phyloP scores from a whole-genome alignment of 2,888 invertebrate species.

The Agrilus biguttatus region DNA sequence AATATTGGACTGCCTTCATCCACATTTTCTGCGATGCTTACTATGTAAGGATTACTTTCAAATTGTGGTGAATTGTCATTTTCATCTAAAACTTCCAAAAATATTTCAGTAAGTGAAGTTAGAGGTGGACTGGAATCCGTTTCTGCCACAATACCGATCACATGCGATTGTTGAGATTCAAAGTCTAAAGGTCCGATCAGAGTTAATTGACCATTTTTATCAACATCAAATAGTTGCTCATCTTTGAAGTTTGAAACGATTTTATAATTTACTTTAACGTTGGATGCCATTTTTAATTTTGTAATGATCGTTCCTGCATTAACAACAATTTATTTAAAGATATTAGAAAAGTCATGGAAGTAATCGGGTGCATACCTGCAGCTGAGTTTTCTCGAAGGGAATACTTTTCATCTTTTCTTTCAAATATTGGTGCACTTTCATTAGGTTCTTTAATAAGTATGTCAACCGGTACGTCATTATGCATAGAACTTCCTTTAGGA shows the following conservation, averaged over 20 bases:
- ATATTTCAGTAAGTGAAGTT: constrained; percentile 54
- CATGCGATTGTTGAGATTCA: constrained; percentile 52
- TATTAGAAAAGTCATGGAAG: not conserved
- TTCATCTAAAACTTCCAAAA: constrained; percentile 70
- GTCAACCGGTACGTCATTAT: constrained; percentile 69
- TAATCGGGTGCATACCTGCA: constrained; percentile 33
- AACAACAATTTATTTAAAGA: no score
- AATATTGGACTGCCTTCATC: constrained; percentile 63
- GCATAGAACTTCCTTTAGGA: constrained; percentile 57
- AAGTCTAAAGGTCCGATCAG: constrained; percentile 62
- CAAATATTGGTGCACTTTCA: constrained; percentile 58
- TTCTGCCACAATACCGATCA: constrained; percentile 57
- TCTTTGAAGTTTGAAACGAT: constrained; percentile 47
- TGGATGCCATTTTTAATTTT: constrained; percentile 49
- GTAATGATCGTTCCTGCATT: constrained; percentile 48
- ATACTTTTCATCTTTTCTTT: constrained; percentile 58
- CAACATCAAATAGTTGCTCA: constrained; percentile 53
- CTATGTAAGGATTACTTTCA: constrained; percentile 67
- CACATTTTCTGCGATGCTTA: constrained; percentile 69
- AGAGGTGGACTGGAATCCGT: constrained; percentile 58
- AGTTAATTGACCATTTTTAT: constrained; percentile 58
- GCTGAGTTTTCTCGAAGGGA: constrained; percentile 66
- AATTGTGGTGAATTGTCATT: constrained; percentile 84
- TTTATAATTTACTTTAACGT: constrained; percentile 44
- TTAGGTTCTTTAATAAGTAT: constrained; percentile 60